Base-by-base conservation (phyloP, 2,797 vertebrate species). In the Sebastes flavidus region DNA sequence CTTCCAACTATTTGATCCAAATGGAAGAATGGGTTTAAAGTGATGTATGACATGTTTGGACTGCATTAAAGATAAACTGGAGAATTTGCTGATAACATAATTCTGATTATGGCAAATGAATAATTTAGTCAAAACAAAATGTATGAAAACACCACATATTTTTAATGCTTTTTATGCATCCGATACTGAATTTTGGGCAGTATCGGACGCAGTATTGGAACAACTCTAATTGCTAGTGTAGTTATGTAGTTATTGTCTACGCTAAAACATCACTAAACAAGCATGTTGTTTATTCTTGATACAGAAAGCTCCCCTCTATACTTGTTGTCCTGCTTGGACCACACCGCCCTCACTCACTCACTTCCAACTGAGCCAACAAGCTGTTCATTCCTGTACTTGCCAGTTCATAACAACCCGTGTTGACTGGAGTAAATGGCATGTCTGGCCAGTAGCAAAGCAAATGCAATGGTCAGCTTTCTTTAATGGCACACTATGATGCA, bases 331-430 rank as follows among this genome's bases (percentile, higher is more conserved):
- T 22, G 38, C 54, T 60, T 36, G 63, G 20, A 49, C 58, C 65
- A 49, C 60, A 36, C 65, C 8, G 1, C 25, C 54, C 59, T 22
- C 32, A 25, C 29, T 32, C 62, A 61, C 56, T 29, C 63, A 63
- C 83, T 66, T 78, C 75, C 82, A 81, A 59, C 86, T 84, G 86
- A 81, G 84, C 73, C 70, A 55, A 81, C 87, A 88, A 87, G 72
- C 86, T 88, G 83, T 76, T 84, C 75, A 38, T 72, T 77, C 30
- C 32, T 80, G 24, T 14, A 22, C 56, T 65, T 78, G 77, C 82
- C 81, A 87, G 78, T 70, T 80, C 25, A 81, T 34, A 81, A 77
- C 66, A 81, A 60, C 38, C 56, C n/a, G 8, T 70, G 72, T 79
- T 81, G 77, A 80, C 72, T 61, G 66, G 69, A 68, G 58, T 74